Conservation (phyloP, 2,888 invertebrate species). For the Nephrotoma appendiculata region DNA sequence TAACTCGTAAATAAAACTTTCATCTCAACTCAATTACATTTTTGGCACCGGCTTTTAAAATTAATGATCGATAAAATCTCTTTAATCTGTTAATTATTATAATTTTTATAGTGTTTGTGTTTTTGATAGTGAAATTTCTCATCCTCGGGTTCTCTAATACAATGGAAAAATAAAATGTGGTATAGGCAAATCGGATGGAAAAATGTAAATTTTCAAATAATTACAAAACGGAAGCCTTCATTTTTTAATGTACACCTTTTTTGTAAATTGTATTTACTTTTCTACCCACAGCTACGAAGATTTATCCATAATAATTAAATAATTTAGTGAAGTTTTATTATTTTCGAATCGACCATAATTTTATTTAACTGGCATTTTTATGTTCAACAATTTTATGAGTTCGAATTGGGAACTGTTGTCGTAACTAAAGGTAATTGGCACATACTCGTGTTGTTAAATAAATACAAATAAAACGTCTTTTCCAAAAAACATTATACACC, state of each 20-base stretch:
- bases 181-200: background rate
- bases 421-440: no score
- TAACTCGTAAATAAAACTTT: background rate
- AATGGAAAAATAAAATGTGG: background rate
- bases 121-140: background rate
- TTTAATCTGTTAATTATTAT: background rate
- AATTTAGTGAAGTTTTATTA: no score
- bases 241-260: background rate
- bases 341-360: no score
- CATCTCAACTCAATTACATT: background rate
- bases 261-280: background rate
- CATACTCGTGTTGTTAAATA: no score
- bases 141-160: background rate
- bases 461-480: no score
- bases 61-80: background rate
- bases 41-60: background rate
- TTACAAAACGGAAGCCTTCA: background rate
- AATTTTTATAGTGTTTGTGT: background rate
- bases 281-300: background rate
- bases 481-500: no score
- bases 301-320: no score
- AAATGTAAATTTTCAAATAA: background rate
- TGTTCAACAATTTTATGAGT: no score
- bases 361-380: no score
- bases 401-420: no score